phyloP scores from a whole-genome alignment of 2,113 vertebrate species.

The Alethe castanea region DNA sequence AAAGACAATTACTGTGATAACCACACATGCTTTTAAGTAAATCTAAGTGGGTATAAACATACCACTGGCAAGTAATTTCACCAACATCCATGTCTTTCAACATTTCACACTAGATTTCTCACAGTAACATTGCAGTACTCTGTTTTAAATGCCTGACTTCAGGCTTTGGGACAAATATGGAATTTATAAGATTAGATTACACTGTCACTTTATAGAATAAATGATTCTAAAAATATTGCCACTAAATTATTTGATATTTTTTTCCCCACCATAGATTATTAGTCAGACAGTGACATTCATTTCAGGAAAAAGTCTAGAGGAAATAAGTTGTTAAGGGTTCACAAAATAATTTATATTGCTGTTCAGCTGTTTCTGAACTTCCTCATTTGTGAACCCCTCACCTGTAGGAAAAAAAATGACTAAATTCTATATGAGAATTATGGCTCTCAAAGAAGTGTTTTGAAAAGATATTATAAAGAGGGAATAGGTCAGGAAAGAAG shows the following conservation, averaged over 20 bases:
- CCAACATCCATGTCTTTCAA: constrained; percentile 55
- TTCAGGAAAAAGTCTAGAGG: constrained; percentile 44
- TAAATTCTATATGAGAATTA: constrained; percentile 27
- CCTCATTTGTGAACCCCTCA: neutral
- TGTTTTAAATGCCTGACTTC: constrained; percentile 64
- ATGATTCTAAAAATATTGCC: constrained; percentile 2
- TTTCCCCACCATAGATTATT: neutral
- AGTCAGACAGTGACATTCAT: neutral
- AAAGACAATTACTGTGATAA: constrained; percentile 81
- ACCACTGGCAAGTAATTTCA: constrained; percentile 67
- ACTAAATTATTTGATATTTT: neutral
- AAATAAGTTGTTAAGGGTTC: neutral
- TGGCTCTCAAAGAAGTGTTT: constrained; percentile 38
- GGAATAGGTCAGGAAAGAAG: constrained; percentile 49
- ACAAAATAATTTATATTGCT: neutral
- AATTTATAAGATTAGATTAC: neutral
- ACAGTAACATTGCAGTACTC: constrained; percentile 32
- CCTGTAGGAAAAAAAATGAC: constrained; percentile 15
- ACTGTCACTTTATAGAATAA: neutral
- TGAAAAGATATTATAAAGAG: neutral
- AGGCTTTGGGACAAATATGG: constrained; percentile 38
- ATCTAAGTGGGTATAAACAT: constrained; percentile 74
- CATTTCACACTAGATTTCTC: constrained; percentile 67
- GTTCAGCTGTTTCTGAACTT: constrained; percentile 19
- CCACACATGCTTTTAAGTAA: constrained; percentile 71